Conservation (phyloP, 2,113 vertebrate species). For the Laterallus jamaicensis region DNA sequence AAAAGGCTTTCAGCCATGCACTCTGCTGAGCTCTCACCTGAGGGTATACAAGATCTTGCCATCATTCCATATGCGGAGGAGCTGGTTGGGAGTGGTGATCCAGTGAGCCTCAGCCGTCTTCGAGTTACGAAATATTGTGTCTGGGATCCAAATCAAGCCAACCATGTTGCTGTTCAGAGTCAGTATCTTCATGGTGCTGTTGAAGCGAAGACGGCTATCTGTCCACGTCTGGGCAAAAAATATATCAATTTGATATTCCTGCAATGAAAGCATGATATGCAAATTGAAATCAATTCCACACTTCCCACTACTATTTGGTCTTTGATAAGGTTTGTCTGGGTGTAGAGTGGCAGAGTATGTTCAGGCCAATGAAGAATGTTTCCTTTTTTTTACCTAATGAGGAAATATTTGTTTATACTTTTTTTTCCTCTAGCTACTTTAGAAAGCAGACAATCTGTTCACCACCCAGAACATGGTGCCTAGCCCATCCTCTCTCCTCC, state of each 20-base stretch:
- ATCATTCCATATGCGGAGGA: conserved; percentile 97
- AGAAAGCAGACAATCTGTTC: neutral
- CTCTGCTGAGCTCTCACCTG: conserved; percentile 69
- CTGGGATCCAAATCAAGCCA: conserved; percentile 94
- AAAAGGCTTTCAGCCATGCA: neutral
- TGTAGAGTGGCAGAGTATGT: neutral
- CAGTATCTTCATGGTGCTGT: conserved; percentile 94
- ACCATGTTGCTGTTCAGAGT: conserved; percentile 98
- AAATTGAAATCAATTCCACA: neutral
- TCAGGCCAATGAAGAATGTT: neutral
- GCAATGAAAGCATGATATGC: conserved; percentile 43
- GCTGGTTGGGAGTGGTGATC: conserved; percentile 96
- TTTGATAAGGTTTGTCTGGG: neutral
- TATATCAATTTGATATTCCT: conserved; percentile 99
- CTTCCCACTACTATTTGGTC: neutral
- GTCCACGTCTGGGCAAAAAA: conserved; percentile 98
- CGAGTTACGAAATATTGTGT: conserved; percentile 96
- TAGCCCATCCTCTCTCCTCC: too few relatives aligned
- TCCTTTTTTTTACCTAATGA: neutral
- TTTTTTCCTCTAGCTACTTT: neutral
- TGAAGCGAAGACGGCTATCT: conserved; percentile 93
- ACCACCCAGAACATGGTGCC: too few relatives aligned
- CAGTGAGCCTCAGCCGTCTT: conserved; percentile 95
- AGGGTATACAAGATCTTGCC: conserved; percentile 96
- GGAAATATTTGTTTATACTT: accelerated